These are phyloP conservation scores for Hippocampus mohnikei DNA, from an alignment of 2,113 vertebrate genomes.

Conservation along the genomic window DNA sequence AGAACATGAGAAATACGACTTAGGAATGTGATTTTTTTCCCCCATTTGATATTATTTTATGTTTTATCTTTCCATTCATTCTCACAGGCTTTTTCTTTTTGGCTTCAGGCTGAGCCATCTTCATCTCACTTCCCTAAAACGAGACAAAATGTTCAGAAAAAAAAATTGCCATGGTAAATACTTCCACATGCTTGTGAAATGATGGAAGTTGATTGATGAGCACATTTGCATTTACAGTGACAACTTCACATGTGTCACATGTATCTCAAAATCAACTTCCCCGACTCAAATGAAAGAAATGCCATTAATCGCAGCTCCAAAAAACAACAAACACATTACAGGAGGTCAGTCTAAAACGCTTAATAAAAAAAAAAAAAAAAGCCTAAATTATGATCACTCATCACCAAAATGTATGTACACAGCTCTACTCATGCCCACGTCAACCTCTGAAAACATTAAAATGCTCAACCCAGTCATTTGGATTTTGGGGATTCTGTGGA, in stretches of 20 bases:
- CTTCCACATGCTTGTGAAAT: neutral
- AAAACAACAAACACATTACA: neutral
- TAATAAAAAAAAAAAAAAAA: too few relatives aligned
- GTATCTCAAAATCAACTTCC: neutral
- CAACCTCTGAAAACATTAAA: too few relatives aligned
- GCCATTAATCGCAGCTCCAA: neutral
- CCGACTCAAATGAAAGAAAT: neutral
- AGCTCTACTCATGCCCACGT: too few relatives aligned
- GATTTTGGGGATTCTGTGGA: too few relatives aligned
- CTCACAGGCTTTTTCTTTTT: constrained; percentile 58
- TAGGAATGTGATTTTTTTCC: too few relatives aligned
- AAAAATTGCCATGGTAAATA: neutral
- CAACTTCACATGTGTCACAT: neutral
- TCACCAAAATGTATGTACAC: too few relatives aligned
- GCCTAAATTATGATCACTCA: too few relatives aligned
- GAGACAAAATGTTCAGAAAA: neutral
- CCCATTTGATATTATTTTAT: neutral
- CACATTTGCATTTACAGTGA: neutral
- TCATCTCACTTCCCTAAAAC: constrained; percentile 49
- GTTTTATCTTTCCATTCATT: neutral
- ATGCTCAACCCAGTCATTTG: too few relatives aligned
- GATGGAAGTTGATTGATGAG: neutral
- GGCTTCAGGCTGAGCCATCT: constrained; percentile 49
- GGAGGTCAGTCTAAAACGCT: too few relatives aligned
- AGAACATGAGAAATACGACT: neutral